A percentile compares a stretch with the other conserved stretches of the same genome.
Conservation (phyloP, 2,113 vertebrate species). For the Drymodes brunneopygia region DNA sequence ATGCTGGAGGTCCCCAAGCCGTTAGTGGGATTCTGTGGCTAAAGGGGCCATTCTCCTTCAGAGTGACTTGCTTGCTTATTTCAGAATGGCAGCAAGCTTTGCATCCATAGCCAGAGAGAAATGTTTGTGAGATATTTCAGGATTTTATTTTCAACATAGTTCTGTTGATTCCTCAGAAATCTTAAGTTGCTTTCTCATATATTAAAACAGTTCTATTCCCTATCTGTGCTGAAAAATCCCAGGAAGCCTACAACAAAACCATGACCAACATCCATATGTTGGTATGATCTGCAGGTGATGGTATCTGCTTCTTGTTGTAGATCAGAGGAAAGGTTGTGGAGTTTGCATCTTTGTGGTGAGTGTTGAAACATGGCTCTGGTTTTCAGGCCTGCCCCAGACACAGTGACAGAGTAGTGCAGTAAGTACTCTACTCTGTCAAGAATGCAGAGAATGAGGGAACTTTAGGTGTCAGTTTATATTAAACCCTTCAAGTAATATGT, state of each 20-base stretch:
- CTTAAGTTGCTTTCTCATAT: background rate
- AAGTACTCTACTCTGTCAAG: background rate
- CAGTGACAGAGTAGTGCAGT: background rate
- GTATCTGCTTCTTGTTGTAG: background rate
- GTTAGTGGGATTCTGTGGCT: background rate
- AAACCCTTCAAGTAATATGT: background rate
- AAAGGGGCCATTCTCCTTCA: rapidly evolving
- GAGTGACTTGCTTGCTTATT: background rate
- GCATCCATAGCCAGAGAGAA: background rate
- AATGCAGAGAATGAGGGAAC: background rate
- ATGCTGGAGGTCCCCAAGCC: background rate
- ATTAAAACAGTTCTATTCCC: background rate
- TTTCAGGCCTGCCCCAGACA: background rate
- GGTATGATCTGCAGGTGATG: background rate
- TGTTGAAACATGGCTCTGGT: background rate
- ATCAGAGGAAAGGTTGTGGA: background rate
- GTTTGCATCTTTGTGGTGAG: background rate
- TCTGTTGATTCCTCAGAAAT: background rate
- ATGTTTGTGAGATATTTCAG: background rate
- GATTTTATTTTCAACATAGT: background rate
- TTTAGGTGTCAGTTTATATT: rapidly evolving
- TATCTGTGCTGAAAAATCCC: background rate
- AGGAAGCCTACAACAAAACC: background rate
- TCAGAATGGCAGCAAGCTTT: background rate
- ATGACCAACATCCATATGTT: background rate